Evolutionary conservation across 1,140 invertebrate genomes (phyloP).

Genomic region (Campoletis sonorensis): DNA sequence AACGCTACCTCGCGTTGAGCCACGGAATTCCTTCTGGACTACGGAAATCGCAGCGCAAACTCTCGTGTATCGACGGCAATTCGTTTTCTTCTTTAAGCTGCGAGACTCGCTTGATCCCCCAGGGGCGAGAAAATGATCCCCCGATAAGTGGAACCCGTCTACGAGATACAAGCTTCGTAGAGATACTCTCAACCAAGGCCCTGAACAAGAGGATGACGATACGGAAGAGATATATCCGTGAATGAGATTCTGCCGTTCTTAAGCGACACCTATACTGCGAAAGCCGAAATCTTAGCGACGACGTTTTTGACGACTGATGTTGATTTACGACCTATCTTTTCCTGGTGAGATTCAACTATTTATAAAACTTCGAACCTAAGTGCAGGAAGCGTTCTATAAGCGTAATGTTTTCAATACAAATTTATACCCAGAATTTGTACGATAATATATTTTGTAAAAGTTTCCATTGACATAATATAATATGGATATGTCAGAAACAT

Average conservation of each 20-base stretch:
- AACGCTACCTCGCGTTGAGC: background rate
- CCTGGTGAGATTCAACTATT: slow-evolving; percentile 1
- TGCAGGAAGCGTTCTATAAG: background rate
- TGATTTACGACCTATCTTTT: slow-evolving; percentile 30
- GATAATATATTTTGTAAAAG: too few species aligned
- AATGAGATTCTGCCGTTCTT: slow-evolving; percentile 29
- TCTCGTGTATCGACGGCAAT: slow-evolving; percentile 69
- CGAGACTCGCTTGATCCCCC: slow-evolving; percentile 43
- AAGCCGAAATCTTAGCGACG: background rate
- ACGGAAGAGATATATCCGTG: slow-evolving; percentile 22
- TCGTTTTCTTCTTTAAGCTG: slow-evolving; percentile 71
- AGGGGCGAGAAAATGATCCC: slow-evolving; percentile 37
- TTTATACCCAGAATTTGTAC: background rate
- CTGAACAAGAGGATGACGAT: slow-evolving; percentile 9
- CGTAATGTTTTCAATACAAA: background rate
- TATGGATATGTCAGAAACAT: too few species aligned
- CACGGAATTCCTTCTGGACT: slow-evolving; percentile 53
- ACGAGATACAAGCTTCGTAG: slow-evolving; percentile 4
- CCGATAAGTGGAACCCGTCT: slow-evolving; percentile 41
- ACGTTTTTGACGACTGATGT: slow-evolving; percentile 15
- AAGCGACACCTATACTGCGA: slow-evolving; percentile 1
- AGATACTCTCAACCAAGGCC: background rate
- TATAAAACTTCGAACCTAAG: background rate
- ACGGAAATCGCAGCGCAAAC: slow-evolving; percentile 63
- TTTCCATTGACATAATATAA: too few species aligned